Percentiles rank a stretch among this genome's conserved stretches.
Evolutionary conservation across 2,888 invertebrate genomes (phyloP).

Genomic region (Andrena chrysosceles): DNA sequence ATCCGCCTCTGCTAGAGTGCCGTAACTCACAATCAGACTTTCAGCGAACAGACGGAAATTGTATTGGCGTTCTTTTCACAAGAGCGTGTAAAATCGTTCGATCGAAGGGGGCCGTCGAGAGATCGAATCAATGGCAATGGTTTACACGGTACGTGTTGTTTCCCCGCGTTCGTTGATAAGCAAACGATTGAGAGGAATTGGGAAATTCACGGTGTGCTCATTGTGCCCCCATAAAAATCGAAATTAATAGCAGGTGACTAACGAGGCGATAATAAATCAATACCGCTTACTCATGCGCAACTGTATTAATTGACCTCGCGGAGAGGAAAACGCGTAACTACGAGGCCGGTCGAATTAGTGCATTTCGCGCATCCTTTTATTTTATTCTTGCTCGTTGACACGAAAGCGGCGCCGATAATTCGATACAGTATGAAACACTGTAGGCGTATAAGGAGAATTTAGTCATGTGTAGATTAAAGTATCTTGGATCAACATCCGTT

Average conservation of each 20-base stretch:
- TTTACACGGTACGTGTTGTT: background rate
- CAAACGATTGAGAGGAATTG: conserved; percentile 2
- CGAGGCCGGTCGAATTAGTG: background rate
- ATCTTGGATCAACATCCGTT: background rate
- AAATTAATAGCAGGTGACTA: conserved; percentile 4
- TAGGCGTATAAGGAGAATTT: too few species aligned
- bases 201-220: background rate
- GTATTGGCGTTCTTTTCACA: conserved; percentile 20
- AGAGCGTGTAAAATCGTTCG: background rate
- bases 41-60: background rate
- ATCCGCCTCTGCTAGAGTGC: conserved; percentile 10
- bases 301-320: conserved; percentile 26
- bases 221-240: too few species aligned
- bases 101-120: background rate
- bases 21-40: conserved; percentile 21
- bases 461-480: background rate
- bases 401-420: too few species aligned
- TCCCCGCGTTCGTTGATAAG: background rate
- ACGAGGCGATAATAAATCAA: conserved; percentile 5
- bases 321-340: conserved; percentile 1
- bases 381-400: background rate
- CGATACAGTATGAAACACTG: too few species aligned
- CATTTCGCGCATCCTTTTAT: background rate
- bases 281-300: conserved; percentile 21
- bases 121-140: conserved; percentile 10